Evolutionary conservation across 2,113 vertebrate genomes (phyloP).

Genomic region (Chloropsis hardwickii): DNA sequence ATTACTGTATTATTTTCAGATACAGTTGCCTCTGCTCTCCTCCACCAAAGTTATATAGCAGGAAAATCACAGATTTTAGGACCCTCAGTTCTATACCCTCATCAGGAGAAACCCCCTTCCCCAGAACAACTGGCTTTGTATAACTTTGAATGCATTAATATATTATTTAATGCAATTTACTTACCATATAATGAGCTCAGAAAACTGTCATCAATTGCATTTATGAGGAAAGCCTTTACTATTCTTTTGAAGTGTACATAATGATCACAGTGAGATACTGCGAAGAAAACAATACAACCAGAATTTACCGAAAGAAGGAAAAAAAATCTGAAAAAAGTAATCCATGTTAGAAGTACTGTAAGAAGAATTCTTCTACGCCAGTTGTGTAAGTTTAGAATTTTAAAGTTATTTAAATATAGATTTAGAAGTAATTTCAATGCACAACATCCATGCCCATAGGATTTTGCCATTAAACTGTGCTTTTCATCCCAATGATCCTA

Average conservation of each 20-base stretch:
- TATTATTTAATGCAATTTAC: slow-evolving; percentile 19
- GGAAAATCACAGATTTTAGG: neutral
- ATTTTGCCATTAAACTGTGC: neutral
- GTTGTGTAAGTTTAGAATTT: neutral
- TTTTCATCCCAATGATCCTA: neutral
- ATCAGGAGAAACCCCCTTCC: neutral
- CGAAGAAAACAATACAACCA: slow-evolving; percentile 20
- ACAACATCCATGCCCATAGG: neutral
- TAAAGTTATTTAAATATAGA: neutral
- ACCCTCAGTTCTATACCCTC: neutral
- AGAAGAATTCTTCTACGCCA: neutral
- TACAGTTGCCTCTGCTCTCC: accelerated
- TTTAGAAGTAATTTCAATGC: neutral
- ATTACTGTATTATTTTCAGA: neutral
- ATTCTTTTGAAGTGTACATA: slow-evolving; percentile 80
- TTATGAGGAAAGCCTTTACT: slow-evolving; percentile 84
- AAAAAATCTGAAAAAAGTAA: neutral
- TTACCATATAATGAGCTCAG: slow-evolving; percentile 82
- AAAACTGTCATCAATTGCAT: slow-evolving; percentile 77
- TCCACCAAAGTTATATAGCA: neutral
- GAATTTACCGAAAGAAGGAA: neutral
- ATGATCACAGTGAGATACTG: slow-evolving; percentile 73
- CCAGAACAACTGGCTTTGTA: neutral
- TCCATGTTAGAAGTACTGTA: neutral
- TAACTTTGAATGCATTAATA: neutral